phyloP scores from a whole-genome alignment of 2,888 invertebrate species.

The Torymus aiolomorphi region DNA sequence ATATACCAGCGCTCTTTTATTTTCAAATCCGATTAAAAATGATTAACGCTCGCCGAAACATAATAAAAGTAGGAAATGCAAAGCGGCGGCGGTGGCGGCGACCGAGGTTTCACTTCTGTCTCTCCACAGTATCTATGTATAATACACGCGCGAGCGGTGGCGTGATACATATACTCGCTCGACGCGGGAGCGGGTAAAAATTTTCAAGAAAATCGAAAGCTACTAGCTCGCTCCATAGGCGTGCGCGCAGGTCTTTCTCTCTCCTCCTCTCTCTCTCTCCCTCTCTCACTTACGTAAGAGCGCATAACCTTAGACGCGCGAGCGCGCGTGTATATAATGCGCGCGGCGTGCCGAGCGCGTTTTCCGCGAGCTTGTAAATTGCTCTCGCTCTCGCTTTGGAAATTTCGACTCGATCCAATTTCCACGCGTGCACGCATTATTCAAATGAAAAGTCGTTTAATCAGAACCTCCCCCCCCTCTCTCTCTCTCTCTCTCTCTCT shows the following conservation, averaged over 20 bases:
- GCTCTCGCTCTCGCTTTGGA: conserved; percentile 19
- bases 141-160: too few relatives aligned
- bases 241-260: not conserved
- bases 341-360: not conserved
- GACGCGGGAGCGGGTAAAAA: not conserved
- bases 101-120: conserved; percentile 26
- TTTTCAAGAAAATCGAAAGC: conserved; percentile 54
- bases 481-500: not conserved
- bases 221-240: not conserved
- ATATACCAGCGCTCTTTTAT: conserved; percentile 20
- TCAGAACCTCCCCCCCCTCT: not conserved
- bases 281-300: conserved; percentile 42
- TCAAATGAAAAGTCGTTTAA: conserved; percentile 32
- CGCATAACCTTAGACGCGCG: conserved; percentile 4
- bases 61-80: conserved; percentile 55
- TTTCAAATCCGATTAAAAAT: conserved; percentile 41
- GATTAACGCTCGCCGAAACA: conserved; percentile 43
- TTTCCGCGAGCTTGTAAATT: conserved; percentile 26
- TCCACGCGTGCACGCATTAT: conserved; percentile 3
- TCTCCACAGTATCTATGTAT: too few relatives aligned
- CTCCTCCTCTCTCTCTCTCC: too few relatives aligned
- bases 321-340: not conserved
- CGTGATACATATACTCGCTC: not conserved
- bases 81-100: conserved; percentile 22
- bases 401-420: conserved; percentile 26